phyloP scores from a whole-genome alignment of 2,888 invertebrate genomes.

The Lycaena phlaeas region DNA sequence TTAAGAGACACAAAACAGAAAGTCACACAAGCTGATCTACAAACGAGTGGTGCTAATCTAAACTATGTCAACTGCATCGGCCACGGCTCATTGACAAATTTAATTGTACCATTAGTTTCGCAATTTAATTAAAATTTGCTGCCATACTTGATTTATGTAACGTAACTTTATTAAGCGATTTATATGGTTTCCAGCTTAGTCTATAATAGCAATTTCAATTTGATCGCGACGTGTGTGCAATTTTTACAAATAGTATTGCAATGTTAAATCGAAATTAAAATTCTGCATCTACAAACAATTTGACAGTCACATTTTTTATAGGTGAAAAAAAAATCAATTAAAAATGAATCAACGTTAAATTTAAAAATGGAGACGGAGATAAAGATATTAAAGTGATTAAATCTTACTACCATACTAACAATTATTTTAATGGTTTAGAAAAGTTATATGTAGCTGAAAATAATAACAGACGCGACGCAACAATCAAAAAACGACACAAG shows the following conservation, averaged over 20 bases:
- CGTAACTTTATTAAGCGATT: constrained; percentile 7
- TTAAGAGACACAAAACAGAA: neutral
- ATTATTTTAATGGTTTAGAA: neutral
- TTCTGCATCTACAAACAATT: too few species aligned
- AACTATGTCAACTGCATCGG: neutral
- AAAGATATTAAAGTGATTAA: too few species aligned
- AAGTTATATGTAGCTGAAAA: neutral
- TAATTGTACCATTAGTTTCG: constrained; percentile 7
- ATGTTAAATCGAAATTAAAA: too few species aligned
- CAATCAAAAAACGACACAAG: constrained; percentile 14
- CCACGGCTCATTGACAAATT: constrained; percentile 3
- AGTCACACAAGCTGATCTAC: neutral
- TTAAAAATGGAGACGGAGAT: too few species aligned
- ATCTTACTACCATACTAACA: too few species aligned
- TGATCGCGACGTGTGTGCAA: too few species aligned
- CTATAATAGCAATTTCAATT: neutral
- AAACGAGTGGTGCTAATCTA: neutral
- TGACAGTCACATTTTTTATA: too few species aligned
- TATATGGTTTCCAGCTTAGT: constrained; percentile 6
- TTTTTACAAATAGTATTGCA: too few species aligned
- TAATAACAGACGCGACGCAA: constrained; percentile 17
- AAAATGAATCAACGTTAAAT: too few species aligned
- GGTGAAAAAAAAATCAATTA: too few species aligned
- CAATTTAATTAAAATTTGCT: constrained; percentile 8
- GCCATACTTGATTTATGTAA: constrained; percentile 6